Conservation (phyloP, 1,140 invertebrate species). For the Meloidogyne hapla region DNA sequence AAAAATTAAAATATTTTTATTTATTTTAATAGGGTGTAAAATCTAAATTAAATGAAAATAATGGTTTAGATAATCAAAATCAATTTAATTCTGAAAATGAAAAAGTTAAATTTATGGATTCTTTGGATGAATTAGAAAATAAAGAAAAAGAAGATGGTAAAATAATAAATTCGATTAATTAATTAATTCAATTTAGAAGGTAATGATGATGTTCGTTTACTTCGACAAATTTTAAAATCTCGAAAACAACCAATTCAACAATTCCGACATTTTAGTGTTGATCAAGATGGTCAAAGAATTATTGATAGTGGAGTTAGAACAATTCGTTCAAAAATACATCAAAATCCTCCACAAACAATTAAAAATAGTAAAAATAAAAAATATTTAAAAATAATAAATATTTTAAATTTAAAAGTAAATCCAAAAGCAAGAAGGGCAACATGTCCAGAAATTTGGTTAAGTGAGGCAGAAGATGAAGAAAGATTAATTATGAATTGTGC, state of each 20-base stretch:
- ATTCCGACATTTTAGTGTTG: constrained; percentile 42
- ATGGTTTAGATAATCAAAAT: background rate
- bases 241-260: constrained; percentile 25
- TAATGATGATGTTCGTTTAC: background rate
- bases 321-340: constrained; percentile 1
- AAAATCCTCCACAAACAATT: background rate
- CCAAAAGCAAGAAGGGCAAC: constrained; percentile 43
- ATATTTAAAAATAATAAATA: too few species aligned
- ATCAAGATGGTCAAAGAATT: constrained; percentile 34
- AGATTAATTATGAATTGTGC: constrained; percentile 23
- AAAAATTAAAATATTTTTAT: background rate
- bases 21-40: background rate
- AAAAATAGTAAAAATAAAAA: too few species aligned
- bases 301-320: constrained; percentile 41
- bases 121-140: background rate
- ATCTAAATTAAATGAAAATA: background rate
- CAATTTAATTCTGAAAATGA: background rate
- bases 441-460: constrained; percentile 55
- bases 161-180: background rate
- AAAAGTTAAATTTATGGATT: constrained; percentile 1
- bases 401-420: too few species aligned
- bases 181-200: constrained; percentile 2
- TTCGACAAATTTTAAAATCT: background rate
- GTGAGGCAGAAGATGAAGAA: constrained; percentile 37
- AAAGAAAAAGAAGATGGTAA: constrained; percentile 5